Conservation (phyloP, 2,888 invertebrate genomes). For the Gymnocheta viridis region DNA sequence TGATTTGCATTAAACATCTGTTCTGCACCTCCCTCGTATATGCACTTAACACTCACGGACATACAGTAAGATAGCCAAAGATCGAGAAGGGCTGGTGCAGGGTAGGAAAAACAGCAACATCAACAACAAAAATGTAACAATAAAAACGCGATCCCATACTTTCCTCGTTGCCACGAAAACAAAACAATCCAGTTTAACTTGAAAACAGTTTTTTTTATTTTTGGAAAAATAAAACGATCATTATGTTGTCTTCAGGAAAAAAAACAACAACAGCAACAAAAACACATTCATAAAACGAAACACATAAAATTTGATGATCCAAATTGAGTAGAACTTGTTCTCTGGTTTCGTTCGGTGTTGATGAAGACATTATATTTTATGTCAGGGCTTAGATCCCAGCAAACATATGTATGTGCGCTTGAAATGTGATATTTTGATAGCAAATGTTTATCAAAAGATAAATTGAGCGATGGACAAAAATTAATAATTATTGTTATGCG, state of each 20-base stretch:
- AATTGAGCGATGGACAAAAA: too few species aligned
- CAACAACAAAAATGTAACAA: slow-evolving; percentile 17
- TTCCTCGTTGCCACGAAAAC: slow-evolving; percentile 25
- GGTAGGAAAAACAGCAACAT: slow-evolving; percentile 21
- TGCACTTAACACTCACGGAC: background rate
- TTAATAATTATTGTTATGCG: too few species aligned
- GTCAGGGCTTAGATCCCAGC: slow-evolving; percentile 10
- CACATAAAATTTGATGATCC: slow-evolving; percentile 40
- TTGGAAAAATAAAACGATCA: slow-evolving; percentile 29
- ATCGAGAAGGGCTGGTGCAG: slow-evolving; percentile 14
- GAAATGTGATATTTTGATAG: background rate
- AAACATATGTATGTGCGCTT: background rate
- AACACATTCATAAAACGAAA: slow-evolving; percentile 33
- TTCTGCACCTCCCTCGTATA: background rate
- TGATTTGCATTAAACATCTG: too few species aligned
- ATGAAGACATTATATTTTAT: slow-evolving; percentile 61
- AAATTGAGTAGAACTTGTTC: slow-evolving; percentile 58
- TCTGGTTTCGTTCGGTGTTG: slow-evolving; percentile 37
- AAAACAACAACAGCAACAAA: background rate
- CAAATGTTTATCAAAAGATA: too few species aligned
- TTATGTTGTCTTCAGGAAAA: slow-evolving; percentile 40
- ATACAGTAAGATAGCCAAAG: background rate
- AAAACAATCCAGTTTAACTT: slow-evolving; percentile 59
- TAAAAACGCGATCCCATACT: slow-evolving; percentile 23
- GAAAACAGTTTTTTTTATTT: slow-evolving; percentile 26